Percentiles rank a stretch among this genome's conserved stretches.
Evolutionary conservation across 2,888 invertebrate genomes (phyloP).

Genomic region (Allophyes oxyacanthae): DNA sequence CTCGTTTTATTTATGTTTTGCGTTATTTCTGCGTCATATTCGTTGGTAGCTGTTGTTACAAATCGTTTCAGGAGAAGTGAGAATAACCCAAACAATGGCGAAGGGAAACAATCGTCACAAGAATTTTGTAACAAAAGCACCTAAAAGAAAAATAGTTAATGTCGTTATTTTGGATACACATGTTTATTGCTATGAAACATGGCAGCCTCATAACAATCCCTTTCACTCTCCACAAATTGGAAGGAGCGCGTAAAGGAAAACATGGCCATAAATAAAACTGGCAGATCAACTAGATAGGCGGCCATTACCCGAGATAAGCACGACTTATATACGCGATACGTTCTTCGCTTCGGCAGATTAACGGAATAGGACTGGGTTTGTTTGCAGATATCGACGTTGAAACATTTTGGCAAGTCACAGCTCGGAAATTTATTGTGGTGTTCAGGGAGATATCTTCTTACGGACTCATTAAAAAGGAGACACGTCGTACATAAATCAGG

Average conservation of each 20-base stretch:
- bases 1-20: constrained; percentile 9
- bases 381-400: constrained; percentile 86
- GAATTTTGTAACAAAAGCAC: constrained; percentile 55
- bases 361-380: constrained; percentile 84
- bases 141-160: constrained; percentile 80
- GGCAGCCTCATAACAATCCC: constrained; percentile 88
- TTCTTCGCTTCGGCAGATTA: constrained; percentile 84
- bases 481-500: constrained; percentile 89
- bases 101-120: constrained; percentile 74
- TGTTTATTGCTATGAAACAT: constrained; percentile 89
- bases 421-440: constrained; percentile 85
- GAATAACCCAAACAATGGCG: constrained; percentile 54
- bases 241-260: constrained; percentile 88
- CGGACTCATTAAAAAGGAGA: constrained; percentile 89
- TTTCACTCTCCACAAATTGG: constrained; percentile 89
- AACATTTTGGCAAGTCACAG: constrained; percentile 85
- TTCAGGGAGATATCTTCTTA: constrained; percentile 87
- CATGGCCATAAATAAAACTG: constrained; percentile 89
- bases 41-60: constrained; percentile 24
- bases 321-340: constrained; percentile 86
- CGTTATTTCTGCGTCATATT: constrained; percentile 13
- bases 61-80: constrained; percentile 30
- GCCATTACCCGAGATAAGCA: constrained; percentile 87
- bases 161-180: constrained; percentile 87
- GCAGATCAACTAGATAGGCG: constrained; percentile 89